A percentile compares a stretch with the other conserved stretches of the same genome.
Conservation (phyloP, 2,797 vertebrate genomes). For the Sparus aurata region DNA sequence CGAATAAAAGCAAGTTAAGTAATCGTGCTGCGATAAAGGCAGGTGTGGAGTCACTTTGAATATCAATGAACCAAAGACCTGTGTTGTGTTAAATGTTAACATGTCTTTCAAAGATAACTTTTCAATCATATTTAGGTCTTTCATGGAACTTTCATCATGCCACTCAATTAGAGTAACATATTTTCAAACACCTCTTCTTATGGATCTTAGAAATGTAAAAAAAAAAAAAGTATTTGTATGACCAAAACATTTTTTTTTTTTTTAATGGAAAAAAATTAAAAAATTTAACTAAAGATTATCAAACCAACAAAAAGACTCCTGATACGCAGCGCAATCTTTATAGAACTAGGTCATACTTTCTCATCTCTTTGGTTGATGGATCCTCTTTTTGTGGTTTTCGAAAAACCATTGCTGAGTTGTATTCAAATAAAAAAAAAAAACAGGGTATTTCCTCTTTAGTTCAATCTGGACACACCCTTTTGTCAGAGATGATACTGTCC, state of each 20-base stretch:
- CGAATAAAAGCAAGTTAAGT: conserved; percentile 17
- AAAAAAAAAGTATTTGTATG: not conserved
- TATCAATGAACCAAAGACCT: not conserved
- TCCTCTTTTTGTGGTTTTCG: conserved; percentile 69
- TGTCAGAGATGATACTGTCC: conserved; percentile 9
- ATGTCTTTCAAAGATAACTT: not conserved
- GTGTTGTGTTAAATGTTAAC: not conserved
- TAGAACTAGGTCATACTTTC: conserved; percentile 14
- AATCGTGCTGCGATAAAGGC: not conserved
- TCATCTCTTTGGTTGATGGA: conserved; percentile 40
- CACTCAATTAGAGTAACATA: no score
- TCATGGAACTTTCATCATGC: not conserved
- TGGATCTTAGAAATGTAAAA: not conserved
- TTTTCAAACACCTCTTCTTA: not conserved
- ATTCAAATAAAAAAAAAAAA: conserved; percentile 33
- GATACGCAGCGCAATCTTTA: not conserved
- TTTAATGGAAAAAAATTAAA: not conserved
- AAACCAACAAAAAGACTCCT: not conserved
- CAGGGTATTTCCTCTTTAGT: conserved; percentile 39
- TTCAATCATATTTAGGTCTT: conserved; percentile 2
- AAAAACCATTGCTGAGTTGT: conserved; percentile 48
- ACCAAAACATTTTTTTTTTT: not conserved
- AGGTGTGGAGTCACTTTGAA: not conserved
- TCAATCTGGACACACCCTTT: conserved; percentile 43
- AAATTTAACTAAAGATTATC: not conserved